Percentiles rank a stretch among this genome's conserved stretches.
Conservation (phyloP, 2,888 invertebrate genomes). For the Microctonus aethiopoides region DNA sequence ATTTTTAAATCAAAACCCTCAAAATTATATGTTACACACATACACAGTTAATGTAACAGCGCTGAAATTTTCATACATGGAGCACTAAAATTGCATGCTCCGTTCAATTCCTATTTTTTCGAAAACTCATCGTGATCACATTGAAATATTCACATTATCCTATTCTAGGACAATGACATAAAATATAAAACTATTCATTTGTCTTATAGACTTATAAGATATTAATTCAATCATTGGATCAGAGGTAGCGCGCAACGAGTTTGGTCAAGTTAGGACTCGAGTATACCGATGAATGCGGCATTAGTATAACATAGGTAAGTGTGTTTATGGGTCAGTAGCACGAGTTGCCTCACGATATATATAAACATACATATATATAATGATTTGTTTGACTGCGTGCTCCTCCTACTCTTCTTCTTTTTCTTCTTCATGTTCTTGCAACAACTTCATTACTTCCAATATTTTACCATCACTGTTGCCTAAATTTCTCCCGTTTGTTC, state of each 20-base stretch:
- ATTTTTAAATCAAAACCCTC: background rate
- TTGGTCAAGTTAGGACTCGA: conserved; percentile 20
- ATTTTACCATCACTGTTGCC: background rate
- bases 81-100: no score
- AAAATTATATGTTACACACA: no score
- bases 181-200: background rate
- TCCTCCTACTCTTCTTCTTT: background rate
- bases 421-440: background rate
- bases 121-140: no score
- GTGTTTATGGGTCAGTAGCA: conserved; percentile 66
- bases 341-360: conserved; percentile 49
- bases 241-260: background rate
- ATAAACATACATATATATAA: conserved; percentile 23
- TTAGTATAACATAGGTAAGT: conserved; percentile 65
- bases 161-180: no score
- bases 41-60: no score
- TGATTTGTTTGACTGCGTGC: background rate
- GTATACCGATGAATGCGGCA: conserved; percentile 40
- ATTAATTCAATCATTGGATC: background rate
- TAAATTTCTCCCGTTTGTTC: background rate
- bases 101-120: no score
- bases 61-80: no score
- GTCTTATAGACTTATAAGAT: background rate
- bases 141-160: no score
- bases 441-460: background rate